These are phyloP conservation scores for Notodonta dromedarius DNA, from an alignment of 2,888 invertebrate species.

Conservation along the genomic window DNA sequence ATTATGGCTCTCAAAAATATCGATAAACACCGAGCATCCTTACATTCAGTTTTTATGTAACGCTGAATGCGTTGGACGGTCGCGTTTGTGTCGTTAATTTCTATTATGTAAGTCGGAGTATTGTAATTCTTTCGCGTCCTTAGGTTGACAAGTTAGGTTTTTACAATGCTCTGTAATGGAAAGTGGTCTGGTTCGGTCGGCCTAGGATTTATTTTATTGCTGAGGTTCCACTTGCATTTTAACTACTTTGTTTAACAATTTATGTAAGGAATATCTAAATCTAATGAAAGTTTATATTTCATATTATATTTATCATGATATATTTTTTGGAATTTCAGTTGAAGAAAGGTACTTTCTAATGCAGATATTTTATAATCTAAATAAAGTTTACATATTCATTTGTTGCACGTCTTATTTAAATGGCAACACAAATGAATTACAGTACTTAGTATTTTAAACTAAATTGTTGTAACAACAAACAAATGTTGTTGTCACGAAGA, in stretches of 20 bases:
- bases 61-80: constrained; percentile 21
- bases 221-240: constrained; percentile 3
- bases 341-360: too few species aligned
- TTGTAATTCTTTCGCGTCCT: constrained; percentile 34
- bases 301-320: too few species aligned
- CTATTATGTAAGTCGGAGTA: constrained; percentile 36
- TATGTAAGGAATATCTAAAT: too few species aligned
- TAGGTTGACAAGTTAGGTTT: constrained; percentile 19
- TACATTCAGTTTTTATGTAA: constrained; percentile 43
- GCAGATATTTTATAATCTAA: too few species aligned
- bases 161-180: constrained; percentile 26
- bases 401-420: too few species aligned
- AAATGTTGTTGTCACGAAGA: too few species aligned
- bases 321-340: too few species aligned
- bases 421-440: too few species aligned
- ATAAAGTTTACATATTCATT: too few species aligned
- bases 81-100: constrained; percentile 31
- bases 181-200: constrained; percentile 25
- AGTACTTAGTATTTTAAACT: too few species aligned
- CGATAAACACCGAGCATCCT: background rate
- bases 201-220: constrained; percentile 20
- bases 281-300: too few species aligned
- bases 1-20: background rate
- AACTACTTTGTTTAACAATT: background rate
- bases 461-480: too few species aligned